Conservation (phyloP, 2,113 vertebrate genomes). For the Tyto alba region DNA sequence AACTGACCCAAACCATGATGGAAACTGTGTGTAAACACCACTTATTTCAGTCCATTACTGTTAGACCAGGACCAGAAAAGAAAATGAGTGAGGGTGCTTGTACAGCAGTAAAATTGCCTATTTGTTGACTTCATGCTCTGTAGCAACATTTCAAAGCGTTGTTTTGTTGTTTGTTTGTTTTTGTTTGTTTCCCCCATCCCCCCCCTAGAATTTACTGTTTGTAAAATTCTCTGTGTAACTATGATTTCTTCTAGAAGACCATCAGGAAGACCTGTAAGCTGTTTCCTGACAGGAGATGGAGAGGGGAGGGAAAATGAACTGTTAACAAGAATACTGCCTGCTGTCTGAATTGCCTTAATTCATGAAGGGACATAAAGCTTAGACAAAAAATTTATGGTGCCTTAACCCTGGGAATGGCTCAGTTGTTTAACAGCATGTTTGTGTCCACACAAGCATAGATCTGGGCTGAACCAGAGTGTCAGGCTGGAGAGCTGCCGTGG, state of each 20-base stretch:
- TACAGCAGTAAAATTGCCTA: not conserved
- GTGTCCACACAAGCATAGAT: not conserved
- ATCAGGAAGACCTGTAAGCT: not conserved
- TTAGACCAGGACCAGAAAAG: not conserved
- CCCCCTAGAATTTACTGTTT: not conserved
- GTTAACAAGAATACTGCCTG: not conserved
- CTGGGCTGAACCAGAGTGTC: not conserved
- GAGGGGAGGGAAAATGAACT: slow-evolving; percentile 23
- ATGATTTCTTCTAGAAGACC: not conserved
- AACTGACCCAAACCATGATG: not conserved
- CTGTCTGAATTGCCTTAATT: slow-evolving; percentile 15
- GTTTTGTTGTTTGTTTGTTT: not conserved
- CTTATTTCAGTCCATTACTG: not conserved
- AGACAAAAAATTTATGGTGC: not conserved
- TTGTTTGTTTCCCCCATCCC: fast-evolving
- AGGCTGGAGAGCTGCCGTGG: fast-evolving
- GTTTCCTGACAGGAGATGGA: slow-evolving; percentile 11
- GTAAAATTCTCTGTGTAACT: not conserved
- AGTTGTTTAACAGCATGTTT: not conserved
- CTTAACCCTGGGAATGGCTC: not conserved
- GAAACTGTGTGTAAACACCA: not conserved
- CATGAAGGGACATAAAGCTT: slow-evolving; percentile 13
- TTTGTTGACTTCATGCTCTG: not conserved
- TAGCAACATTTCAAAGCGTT: not conserved
- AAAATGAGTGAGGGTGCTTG: not conserved